A percentile compares a stretch with the other conserved stretches of the same genome.
phyloP scores from a whole-genome alignment of 1,140 invertebrate genomes.

The Trichonephila clavata region DNA sequence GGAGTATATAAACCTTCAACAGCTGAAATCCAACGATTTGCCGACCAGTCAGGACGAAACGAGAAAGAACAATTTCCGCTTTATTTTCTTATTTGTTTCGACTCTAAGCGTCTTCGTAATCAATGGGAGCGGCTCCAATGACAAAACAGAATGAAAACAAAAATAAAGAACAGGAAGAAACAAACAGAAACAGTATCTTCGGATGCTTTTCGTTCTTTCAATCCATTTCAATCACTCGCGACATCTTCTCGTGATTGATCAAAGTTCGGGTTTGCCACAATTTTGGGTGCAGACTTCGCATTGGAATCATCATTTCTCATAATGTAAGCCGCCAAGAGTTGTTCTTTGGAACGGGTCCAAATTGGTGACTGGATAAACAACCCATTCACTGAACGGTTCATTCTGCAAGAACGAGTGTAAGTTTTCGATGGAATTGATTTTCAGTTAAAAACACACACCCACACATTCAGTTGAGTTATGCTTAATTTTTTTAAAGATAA shows the following conservation, averaged over 20 bases:
- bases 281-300: slow-evolving; percentile 39
- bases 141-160: slow-evolving; percentile 19
- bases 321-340: slow-evolving; percentile 45
- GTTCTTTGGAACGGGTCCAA: slow-evolving; percentile 54
- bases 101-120: slow-evolving; percentile 23
- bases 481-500: no score
- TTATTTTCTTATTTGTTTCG: slow-evolving; percentile 42
- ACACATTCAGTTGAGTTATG: no score
- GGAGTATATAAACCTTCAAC: slow-evolving; percentile 41
- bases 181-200: slow-evolving; percentile 31
- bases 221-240: slow-evolving; percentile 71
- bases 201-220: not conserved
- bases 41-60: not conserved
- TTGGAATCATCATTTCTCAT: slow-evolving; percentile 71
- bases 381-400: slow-evolving; percentile 49
- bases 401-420: not conserved
- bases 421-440: not conserved
- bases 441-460: no score
- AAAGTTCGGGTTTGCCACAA: slow-evolving; percentile 64
- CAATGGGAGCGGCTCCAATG: slow-evolving; percentile 26
- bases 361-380: slow-evolving; percentile 59
- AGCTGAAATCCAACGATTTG: slow-evolving; percentile 61
- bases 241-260: slow-evolving; percentile 73
- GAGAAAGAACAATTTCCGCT: slow-evolving; percentile 47
- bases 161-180: slow-evolving; percentile 2